phyloP scores from a whole-genome alignment of 2,113 vertebrate species.

The Xenopus laevis region DNA sequence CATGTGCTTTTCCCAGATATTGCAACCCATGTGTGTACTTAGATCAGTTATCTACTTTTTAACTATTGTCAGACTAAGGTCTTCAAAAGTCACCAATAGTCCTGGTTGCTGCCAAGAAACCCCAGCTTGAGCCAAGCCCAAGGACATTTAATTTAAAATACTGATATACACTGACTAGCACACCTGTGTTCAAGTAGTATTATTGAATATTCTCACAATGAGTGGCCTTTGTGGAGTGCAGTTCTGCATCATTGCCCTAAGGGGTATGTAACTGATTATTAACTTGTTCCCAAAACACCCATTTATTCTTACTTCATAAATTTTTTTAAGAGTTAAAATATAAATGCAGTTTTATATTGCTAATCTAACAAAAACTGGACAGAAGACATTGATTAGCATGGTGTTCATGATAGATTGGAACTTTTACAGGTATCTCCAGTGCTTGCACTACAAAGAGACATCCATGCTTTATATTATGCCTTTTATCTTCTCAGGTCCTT shows the following conservation, averaged over 20 bases:
- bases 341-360: not conserved
- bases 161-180: not conserved
- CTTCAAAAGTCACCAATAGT: not conserved
- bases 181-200: not conserved
- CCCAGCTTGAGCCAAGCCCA: not conserved
- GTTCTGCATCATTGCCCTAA: not conserved
- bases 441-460: conserved; percentile 22
- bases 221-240: not conserved
- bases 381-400: not conserved
- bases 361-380: not conserved
- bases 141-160: not conserved
- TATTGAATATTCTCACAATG: not conserved
- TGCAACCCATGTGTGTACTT: not conserved
- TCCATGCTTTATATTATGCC: conserved; percentile 1
- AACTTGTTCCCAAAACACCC: not conserved
- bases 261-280: not conserved
- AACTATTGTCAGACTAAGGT: not conserved
- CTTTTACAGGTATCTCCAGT: not conserved
- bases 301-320: not conserved
- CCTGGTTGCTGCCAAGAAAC: not conserved
- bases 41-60: not conserved
- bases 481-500: conserved; percentile 10
- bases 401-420: not conserved
- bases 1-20: not conserved
- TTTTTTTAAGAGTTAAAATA: not conserved